Evolutionary conservation across 2,888 invertebrate genomes (phyloP).

Genomic region (Drosophila seclusa): DNA sequence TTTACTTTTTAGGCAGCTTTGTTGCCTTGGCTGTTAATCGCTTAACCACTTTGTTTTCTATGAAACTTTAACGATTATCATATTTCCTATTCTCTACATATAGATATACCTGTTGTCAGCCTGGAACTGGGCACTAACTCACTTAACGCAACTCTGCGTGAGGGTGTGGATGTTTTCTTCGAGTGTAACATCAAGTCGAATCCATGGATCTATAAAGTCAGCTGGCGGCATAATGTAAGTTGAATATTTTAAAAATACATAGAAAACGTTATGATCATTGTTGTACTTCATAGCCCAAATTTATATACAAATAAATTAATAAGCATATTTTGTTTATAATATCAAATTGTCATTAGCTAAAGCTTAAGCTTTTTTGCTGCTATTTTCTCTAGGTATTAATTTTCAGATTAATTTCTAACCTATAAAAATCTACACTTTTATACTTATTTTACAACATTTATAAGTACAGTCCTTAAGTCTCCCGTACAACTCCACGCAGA

Average conservation of each 20-base stretch:
- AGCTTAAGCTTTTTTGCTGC: background rate
- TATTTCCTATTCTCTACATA: background rate
- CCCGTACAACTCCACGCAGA: background rate
- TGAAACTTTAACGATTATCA: slow-evolving; percentile 2
- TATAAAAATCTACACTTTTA: background rate
- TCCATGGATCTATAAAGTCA: slow-evolving; percentile 92
- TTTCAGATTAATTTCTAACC: background rate
- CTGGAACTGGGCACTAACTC: slow-evolving; percentile 93
- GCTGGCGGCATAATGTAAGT: slow-evolving; percentile 92
- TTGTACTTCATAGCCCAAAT: background rate
- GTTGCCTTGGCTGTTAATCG: slow-evolving; percentile 17
- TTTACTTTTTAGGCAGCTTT: slow-evolving; percentile 16
- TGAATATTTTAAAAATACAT: background rate
- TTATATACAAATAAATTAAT: no score
- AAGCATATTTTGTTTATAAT: no score
- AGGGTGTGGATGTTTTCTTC: slow-evolving; percentile 95
- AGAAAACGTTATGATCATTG: no score
- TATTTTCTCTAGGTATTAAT: no score
- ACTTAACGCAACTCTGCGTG: slow-evolving; percentile 91
- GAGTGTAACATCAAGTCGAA: slow-evolving; percentile 96
- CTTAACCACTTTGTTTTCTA: slow-evolving; percentile 1
- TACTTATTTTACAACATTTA: background rate
- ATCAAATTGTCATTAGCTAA: no score
- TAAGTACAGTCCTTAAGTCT: background rate
- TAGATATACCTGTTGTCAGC: slow-evolving; percentile 93